Evolutionary conservation across 2,113 vertebrate species (phyloP).

Genomic region (Pogona vitticeps): DNA sequence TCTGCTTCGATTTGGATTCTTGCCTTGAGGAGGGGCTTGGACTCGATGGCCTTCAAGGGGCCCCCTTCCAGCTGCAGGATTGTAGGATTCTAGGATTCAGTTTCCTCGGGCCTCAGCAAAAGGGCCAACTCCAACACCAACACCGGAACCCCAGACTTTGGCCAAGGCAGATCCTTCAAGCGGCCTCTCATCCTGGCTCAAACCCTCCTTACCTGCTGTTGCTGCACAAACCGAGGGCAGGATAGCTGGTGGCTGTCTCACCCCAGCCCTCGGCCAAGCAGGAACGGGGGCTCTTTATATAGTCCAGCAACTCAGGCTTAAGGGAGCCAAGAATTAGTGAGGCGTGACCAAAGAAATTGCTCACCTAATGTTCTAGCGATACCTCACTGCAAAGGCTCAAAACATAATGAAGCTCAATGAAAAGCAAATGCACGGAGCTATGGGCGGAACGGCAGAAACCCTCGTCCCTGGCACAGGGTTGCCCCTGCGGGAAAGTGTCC

Average conservation of each 20-base stretch:
- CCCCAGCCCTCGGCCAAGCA: neutral
- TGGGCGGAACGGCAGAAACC: too few relatives aligned
- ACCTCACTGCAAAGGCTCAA: neutral
- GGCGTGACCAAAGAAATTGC: neutral
- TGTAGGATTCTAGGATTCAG: too few relatives aligned
- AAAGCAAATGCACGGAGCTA: too few relatives aligned
- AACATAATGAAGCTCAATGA: neutral
- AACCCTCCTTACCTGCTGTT: neutral
- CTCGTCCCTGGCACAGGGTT: neutral
- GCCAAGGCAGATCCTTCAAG: too few relatives aligned
- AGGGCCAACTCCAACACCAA: too few relatives aligned
- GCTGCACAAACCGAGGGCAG: neutral
- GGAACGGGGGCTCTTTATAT: neutral
- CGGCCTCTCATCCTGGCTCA: too few relatives aligned
- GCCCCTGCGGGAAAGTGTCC: neutral
- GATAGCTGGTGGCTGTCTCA: neutral
- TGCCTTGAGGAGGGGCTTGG: too few relatives aligned
- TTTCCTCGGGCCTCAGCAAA: too few relatives aligned
- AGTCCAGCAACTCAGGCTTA: neutral
- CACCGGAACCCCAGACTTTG: too few relatives aligned
- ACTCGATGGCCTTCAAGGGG: too few relatives aligned
- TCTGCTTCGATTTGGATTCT: too few relatives aligned
- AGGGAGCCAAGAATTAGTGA: neutral
- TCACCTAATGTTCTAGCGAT: neutral
- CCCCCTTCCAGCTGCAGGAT: too few relatives aligned